Conservation (phyloP, 2,797 vertebrate species). For the Knipowitschia caucasica region DNA sequence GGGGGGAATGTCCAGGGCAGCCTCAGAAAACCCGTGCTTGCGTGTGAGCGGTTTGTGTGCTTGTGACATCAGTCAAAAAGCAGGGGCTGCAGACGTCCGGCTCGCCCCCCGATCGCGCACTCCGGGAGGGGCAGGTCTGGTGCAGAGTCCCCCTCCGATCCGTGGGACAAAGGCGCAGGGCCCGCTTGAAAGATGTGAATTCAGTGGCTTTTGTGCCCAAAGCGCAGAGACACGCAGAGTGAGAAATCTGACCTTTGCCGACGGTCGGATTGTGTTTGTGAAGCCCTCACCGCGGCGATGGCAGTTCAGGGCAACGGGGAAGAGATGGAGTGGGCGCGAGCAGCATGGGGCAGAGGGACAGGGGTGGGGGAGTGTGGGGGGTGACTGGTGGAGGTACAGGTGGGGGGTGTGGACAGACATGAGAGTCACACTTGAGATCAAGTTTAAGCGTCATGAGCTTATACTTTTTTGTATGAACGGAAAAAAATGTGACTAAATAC, state of each 20-base stretch:
- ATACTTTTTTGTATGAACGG: no score
- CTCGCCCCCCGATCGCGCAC: slow-evolving; percentile 78
- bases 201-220: slow-evolving; percentile 81
- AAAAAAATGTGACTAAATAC: not conserved
- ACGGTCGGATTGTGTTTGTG: slow-evolving; percentile 79
- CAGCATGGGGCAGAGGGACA: slow-evolving; percentile 26
- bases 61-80: slow-evolving; percentile 80
- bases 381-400: slow-evolving; percentile 51
- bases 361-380: slow-evolving; percentile 11
- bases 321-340: slow-evolving; percentile 43
- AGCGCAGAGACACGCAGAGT: slow-evolving; percentile 80
- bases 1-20: slow-evolving; percentile 71
- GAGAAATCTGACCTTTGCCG: slow-evolving; percentile 85
- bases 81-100: slow-evolving; percentile 75
- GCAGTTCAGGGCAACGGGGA: slow-evolving; percentile 64
- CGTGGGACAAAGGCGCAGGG: slow-evolving; percentile 75
- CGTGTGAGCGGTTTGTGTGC: slow-evolving; percentile 50
- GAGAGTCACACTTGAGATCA: slow-evolving; percentile 6
- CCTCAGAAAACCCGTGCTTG: slow-evolving; percentile 54
- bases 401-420: slow-evolving; percentile 24
- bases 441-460: no score
- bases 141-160: slow-evolving; percentile 73
- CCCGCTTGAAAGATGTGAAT: slow-evolving; percentile 85
- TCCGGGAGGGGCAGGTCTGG: slow-evolving; percentile 81
- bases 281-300: slow-evolving; percentile 75